Base-by-base conservation (phyloP, 2,888 invertebrate genomes). In the Stegophylla sp. region DNA sequence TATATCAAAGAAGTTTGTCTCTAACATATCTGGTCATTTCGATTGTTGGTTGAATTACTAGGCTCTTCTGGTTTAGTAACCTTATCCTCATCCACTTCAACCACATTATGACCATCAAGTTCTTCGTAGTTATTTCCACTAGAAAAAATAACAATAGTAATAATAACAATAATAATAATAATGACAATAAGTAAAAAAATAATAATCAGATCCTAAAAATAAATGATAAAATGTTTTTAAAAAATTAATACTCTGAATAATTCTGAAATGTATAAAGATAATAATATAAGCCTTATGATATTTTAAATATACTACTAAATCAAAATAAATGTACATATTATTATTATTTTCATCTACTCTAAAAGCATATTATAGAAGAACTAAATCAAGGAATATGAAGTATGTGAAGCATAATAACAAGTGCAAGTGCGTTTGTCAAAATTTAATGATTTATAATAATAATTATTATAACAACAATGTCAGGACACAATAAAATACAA, bases 381-480 rank as follows among this genome's bases (percentile, higher is more conserved):
- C 51, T 64, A 20, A 64, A n/a, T 43, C n/a, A 66, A 76, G 43
- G 53, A 64, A 74, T 13, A 53, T 10, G n/a, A 56, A 23, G 12
- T 61, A 15, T 61, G n/a, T 17, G 15, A 53, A 76, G 75, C 41
- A 26, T 41, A 53, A 26, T 66, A 64, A 75, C 53, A 64, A 43
- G 41, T n/a, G 41, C 13, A 43, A 3, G n/a, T 41, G n/a, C 41
- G 41, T 66, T n/a, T 26, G 23, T 64, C 23, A 51, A 64, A 74
- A 20, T 41, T 63, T 0, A 51, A 74, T 34, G 48, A 34, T 53
- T 34, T 66, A 66, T 76, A n/a, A n/a, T n/a, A n/a, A n/a, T n/a
- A n/a, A n/a, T n/a, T 53, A 75, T 66, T 26, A 76, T 28, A 76
- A 66, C 26, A 53, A 76, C 66, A 76, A n/a, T 76, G n/a, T 64